Evolutionary conservation across 2,888 invertebrate species (phyloP).

Genomic region (Rhagophthalmus giganteus): DNA sequence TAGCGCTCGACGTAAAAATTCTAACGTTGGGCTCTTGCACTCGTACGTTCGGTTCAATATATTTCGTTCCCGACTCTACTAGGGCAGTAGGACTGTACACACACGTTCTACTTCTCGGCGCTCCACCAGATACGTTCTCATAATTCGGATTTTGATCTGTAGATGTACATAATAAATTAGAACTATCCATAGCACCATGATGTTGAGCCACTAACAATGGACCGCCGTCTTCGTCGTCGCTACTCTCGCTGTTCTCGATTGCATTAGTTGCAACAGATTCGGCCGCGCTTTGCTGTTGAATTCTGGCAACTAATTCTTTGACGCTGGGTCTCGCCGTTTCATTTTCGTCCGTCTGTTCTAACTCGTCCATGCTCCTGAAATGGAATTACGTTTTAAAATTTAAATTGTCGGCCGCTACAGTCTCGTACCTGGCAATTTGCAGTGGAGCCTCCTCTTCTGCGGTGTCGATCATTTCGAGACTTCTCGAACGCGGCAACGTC

Average conservation of each 20-base stretch:
- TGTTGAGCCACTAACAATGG: conserved; percentile 49
- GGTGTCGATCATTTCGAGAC: conserved; percentile 69
- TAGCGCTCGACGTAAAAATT: conserved; percentile 24
- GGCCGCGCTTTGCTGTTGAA: conserved; percentile 57
- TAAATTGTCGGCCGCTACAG: no score
- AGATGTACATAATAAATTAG: conserved; percentile 52
- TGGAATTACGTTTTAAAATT: background rate
- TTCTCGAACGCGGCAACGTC: conserved; percentile 68
- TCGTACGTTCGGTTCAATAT: conserved; percentile 50
- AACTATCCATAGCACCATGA: conserved; percentile 61
- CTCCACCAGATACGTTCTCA: conserved; percentile 55
- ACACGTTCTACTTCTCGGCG: conserved; percentile 54
- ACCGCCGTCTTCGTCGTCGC: conserved; percentile 53
- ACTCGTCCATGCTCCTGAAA: conserved; percentile 54
- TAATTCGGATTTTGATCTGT: conserved; percentile 58
- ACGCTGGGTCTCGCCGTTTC: conserved; percentile 59
- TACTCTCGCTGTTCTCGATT: conserved; percentile 53
- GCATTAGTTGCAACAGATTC: conserved; percentile 27
- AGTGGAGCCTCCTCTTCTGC: conserved; percentile 41
- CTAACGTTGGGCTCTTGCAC: conserved; percentile 43
- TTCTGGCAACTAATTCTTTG: conserved; percentile 66
- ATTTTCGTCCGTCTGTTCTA: conserved; percentile 43
- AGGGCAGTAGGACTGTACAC: conserved; percentile 58
- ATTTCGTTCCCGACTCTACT: conserved; percentile 45
- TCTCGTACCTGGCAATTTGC: conserved; percentile 50